These are phyloP conservation scores for Stictocephala bisonia DNA, from an alignment of 2,888 invertebrate species.

Conservation along the genomic window DNA sequence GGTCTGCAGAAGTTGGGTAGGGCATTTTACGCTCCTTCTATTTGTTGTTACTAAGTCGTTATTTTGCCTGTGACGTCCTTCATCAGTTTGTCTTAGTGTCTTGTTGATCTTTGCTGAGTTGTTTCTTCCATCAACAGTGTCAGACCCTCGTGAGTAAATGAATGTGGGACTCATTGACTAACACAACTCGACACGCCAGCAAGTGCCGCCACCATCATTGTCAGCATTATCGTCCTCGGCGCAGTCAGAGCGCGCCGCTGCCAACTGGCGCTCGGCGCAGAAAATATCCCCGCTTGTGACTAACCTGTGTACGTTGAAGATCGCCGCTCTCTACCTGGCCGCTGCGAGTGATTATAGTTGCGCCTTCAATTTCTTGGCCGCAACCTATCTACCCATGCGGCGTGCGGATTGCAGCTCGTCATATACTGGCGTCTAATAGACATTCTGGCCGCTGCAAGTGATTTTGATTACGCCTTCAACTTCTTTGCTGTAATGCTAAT, in stretches of 20 bases:
- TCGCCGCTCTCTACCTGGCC: slow-evolving; percentile 2
- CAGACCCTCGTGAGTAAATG: slow-evolving; percentile 10
- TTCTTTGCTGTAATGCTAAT: too few species aligned
- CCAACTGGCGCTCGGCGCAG: slow-evolving; percentile 2
- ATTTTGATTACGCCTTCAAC: not conserved
- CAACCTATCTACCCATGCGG: not conserved
- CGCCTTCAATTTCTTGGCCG: not conserved
- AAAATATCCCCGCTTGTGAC: not conserved
- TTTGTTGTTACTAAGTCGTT: too few species aligned
- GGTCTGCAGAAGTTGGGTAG: too few species aligned
- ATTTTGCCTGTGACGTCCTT: too few species aligned
- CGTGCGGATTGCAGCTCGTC: not conserved
- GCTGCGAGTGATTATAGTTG: slow-evolving; percentile 3
- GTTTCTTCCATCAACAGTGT: not conserved
- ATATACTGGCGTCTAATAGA: not conserved
- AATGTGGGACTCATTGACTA: slow-evolving; percentile 6
- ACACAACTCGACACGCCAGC: not conserved
- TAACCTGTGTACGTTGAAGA: not conserved
- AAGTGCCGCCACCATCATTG: not conserved
- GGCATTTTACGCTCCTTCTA: too few species aligned
- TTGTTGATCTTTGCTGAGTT: not conserved
- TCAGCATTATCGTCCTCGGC: not conserved
- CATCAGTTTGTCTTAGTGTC: too few species aligned
- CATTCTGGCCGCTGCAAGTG: not conserved
- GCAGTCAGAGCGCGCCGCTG: slow-evolving; percentile 13